Evolutionary conservation across 2,888 invertebrate genomes (phyloP).

Genomic region (Megaustenia siamemsis): DNA sequence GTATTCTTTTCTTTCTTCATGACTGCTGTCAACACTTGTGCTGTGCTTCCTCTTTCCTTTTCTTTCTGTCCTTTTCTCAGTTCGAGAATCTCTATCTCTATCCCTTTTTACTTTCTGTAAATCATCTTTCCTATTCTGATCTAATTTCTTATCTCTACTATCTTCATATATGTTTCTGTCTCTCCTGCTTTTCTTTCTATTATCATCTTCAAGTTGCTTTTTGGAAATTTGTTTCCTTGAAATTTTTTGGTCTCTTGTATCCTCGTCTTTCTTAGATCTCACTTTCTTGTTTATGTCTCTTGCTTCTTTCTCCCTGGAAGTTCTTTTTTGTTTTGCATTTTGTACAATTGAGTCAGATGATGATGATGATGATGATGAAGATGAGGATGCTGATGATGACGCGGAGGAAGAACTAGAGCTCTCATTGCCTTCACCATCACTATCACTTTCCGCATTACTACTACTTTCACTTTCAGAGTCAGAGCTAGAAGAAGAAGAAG

Average conservation of each 20-base stretch:
- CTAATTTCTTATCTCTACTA: neutral
- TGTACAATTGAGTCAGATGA: constrained; percentile 50
- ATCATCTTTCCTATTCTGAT: neutral
- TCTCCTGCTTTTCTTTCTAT: constrained; percentile 10
- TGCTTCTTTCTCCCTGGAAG: constrained; percentile 47
- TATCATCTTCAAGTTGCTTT: constrained; percentile 10
- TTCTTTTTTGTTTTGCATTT: constrained; percentile 52
- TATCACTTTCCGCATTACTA: constrained; percentile 42
- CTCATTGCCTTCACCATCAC: constrained; percentile 49
- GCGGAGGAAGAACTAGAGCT: constrained; percentile 61
- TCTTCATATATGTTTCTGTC: neutral
- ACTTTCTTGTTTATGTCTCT: constrained; percentile 47
- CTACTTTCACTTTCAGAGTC: constrained; percentile 54
- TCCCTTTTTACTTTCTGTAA: constrained; percentile 12
- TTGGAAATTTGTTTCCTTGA: neutral
- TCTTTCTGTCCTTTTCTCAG: constrained; percentile 34
- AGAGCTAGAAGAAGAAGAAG: constrained; percentile 32
- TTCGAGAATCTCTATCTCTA: constrained; percentile 38
- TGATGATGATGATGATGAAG: constrained; percentile 61
- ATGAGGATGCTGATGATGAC: constrained; percentile 61
- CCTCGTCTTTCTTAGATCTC: constrained; percentile 1
- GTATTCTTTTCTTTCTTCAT: constrained; percentile 22
- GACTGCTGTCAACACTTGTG: constrained; percentile 26
- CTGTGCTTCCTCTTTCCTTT: constrained; percentile 45
- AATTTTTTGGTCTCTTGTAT: neutral